Evolutionary conservation across 1,140 invertebrate species (phyloP), one percentile per base, ranked within the genome.

Genomic region (Drosophila asahinai): DNA sequence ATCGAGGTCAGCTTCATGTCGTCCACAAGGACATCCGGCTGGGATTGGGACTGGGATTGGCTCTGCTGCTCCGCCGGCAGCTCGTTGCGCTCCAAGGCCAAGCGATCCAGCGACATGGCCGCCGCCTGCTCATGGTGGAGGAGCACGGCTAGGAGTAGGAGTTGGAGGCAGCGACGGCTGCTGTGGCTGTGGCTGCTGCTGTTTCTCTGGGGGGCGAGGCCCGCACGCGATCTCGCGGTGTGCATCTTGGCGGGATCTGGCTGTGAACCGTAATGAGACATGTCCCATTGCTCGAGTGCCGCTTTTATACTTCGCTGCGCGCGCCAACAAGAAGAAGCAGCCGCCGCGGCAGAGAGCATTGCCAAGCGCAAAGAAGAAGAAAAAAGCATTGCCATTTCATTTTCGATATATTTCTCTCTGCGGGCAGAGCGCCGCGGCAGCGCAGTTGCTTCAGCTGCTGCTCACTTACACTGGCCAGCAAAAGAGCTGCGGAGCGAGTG

Each of bases 181-280:
- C 51, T 36, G 51, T 12, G n/a, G 49, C 14, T 49, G 47, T 12
- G 22, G 47, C 7, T 47, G 45, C 2, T 55, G 52, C 9, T 55
- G 33, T 5, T 57, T 57, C 36, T 57, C 2, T 57, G 54, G 36
- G 36, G 54, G 54, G 54, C 54, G 54, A 57, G 54, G 54, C 54
- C 54, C 54, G 54, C 79, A 52, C 73, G 79, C 77, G 87, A 92
- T 92, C 91, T 92, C 84, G 76, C 86, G 80, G 73, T 75, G 81
- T 77, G 90, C 91, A 92, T 92, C 91, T 92, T 92, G 64, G 80
- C 91, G 91, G 91, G 91, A 92, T 92, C 91, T 90, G 77, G 83
- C 83, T 91, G 84, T 91, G 91, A 92, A 91, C 86, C 90, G 84
- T 92, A 92, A 92, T 92, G 91, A 92, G 91, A 92, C 91, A 92